Evolutionary conservation across 2,888 invertebrate species (phyloP), one percentile per base, ranked within the genome.

Genomic region (Oscheius sp.): DNA sequence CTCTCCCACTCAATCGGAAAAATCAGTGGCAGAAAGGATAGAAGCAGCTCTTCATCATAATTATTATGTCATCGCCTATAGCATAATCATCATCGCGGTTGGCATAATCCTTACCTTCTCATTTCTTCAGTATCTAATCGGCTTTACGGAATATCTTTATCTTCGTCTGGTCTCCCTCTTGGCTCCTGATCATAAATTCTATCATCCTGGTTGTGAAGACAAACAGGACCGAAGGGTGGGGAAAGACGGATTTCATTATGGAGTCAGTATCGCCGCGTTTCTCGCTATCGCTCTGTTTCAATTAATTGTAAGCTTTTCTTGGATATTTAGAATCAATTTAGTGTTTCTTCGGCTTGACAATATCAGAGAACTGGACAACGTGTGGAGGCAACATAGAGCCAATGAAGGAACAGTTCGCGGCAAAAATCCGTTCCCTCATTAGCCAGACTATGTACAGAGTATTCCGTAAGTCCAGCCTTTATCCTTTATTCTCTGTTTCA

Each of bases 281-380:
- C 70, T 81, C 33, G 78, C 74, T 8, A 71, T 81, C 30, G 79
- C 77, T 6, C 65, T 78, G 6, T 80, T 81, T 56, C 83, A 83
- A 56, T 24, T 80, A 2, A 70, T 75, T 41, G 80, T 80, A 50
- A 70, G 77, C 72, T 32, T 12, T 41, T 22, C 2, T 6, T 6
- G 50, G 6, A 32, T n/a, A 30, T 33, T 26, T 12, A 3, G 6
- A n/a, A 9, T 68, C n/a, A n/a, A n/a, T 81, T 14, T 63, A 83
- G 81, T 83, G 81, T 65, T 83, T 84, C 71, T 82, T 83, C 56
- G 74, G 82, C 22, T 66, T 83, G 17, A 83, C 83, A 17, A 75
- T 83, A 9, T 83, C 83, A 3, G 75, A 78, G 41, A 74, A 74
- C 14, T 80, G 78, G 75, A 74, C 72, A 9, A 70, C 65, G 12